Evolutionary conservation across 2,888 invertebrate genomes (phyloP), one percentile per base, ranked within the genome.

Genomic region (Tenthredo mesomela): DNA sequence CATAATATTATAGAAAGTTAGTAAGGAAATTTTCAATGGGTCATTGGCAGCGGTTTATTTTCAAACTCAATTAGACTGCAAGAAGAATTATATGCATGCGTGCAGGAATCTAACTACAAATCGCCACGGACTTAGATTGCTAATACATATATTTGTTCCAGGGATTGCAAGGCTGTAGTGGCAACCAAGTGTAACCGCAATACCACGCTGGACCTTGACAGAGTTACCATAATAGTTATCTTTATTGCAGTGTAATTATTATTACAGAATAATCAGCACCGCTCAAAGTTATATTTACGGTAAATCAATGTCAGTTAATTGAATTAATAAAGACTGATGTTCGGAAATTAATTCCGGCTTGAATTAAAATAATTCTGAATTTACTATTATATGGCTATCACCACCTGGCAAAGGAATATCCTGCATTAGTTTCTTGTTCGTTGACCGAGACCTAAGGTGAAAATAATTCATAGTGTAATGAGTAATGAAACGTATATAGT

Each of bases 141-240:
- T 75, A 15, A 47, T 25, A 47, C 5, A 29, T 67, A 29, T 67
- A 67, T 29, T 50, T 15, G 9, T 77, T 77, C 33, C 54, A 77
- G 54, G 33, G 33, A 50, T 54, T 54, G 9, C 50, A 77, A 77
- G 77, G 77, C 47, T 54, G 54, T 54, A 33, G 77, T 77, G 50
- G 77, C 21, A n/a, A n/a, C n/a, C 37, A 50, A 82, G 83, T 83
- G 70, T 25, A 83, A 70, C 70, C 29, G 77, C 47, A 83, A 29
- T 70, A 15, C 47, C 83, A 83, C 67, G 83, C 83, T 83, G 40
- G 84, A 84, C 84, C 73, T 84, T 84, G 84, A 73, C 61, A 40
- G 84, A 84, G 73, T 84, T 84, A 84, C 84, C 73, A 75, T 84
- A 58, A 84, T 73, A 50, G 84, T 73, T 84, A 84, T 84, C 84